Evolutionary conservation across 2,113 vertebrate genomes (phyloP).

Genomic region (Regulus satrapa): DNA sequence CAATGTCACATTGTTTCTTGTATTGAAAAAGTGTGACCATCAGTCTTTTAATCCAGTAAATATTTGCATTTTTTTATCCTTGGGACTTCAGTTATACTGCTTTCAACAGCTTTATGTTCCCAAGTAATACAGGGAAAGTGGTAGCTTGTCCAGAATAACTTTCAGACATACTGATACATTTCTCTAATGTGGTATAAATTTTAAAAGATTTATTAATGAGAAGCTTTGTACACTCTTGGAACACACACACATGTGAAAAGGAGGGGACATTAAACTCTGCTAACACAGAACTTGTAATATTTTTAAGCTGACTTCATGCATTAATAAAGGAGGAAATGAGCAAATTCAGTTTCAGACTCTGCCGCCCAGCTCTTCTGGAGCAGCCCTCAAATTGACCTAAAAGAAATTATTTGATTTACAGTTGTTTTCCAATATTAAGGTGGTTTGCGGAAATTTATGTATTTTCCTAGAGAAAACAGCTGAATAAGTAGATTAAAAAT

Average conservation of each 20-base stretch:
- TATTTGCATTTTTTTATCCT: slow-evolving; percentile 19
- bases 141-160: not conserved
- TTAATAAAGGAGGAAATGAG: slow-evolving; percentile 19
- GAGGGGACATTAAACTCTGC: not conserved
- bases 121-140: not conserved
- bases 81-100: not conserved
- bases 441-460: not conserved
- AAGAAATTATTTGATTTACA: not conserved
- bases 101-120: not conserved
- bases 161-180: not conserved
- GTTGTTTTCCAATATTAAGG: not conserved
- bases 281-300: not conserved
- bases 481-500: not conserved
- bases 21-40: slow-evolving; percentile 17
- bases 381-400: not conserved
- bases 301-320: slow-evolving; percentile 8
- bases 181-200: not conserved
- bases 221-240: not conserved
- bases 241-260: not conserved
- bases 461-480: not conserved
- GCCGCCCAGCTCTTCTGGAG: not conserved
- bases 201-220: not conserved
- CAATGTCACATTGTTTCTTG: slow-evolving; percentile 32
- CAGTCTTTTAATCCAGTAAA: not conserved
- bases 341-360: not conserved